Evolutionary conservation across 2,113 vertebrate genomes (phyloP).

Genomic region (Dasypus novemcinctus): DNA sequence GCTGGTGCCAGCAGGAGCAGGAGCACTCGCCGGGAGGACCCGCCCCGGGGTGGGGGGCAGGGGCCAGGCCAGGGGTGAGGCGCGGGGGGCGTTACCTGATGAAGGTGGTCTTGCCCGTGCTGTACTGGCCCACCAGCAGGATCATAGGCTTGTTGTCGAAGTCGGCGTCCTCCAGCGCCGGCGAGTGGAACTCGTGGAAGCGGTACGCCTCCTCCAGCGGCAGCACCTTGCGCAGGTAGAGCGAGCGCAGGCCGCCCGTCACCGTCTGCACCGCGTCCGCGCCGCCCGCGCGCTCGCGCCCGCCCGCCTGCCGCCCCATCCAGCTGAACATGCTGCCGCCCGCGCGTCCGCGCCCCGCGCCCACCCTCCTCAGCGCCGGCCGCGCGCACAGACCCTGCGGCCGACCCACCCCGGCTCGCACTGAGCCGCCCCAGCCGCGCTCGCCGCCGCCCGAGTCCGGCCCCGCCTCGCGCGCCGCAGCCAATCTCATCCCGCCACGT

Average conservation of each 20-base stretch:
- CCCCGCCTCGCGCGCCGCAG: slow-evolving; percentile 5
- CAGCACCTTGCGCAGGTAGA: slow-evolving; percentile 94
- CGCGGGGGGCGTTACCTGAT: slow-evolving; percentile 83
- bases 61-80: neutral
- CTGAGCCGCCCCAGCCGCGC: accelerated
- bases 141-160: slow-evolving; percentile 99
- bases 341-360: neutral
- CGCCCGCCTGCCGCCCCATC: slow-evolving; percentile 88
- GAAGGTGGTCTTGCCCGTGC: slow-evolving; percentile 98
- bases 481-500: slow-evolving; percentile 53
- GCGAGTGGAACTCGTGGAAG: slow-evolving; percentile 99
- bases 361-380: accelerated
- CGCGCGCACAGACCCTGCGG: accelerated
- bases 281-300: slow-evolving; percentile 82
- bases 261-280: slow-evolving; percentile 95
- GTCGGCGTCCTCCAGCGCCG: slow-evolving; percentile 96
- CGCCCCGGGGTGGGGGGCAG: neutral
- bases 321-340: slow-evolving; percentile 90
- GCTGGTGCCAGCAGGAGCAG: neutral
- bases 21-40: neutral
- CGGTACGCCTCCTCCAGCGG: slow-evolving; percentile 96
- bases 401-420: neutral
- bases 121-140: slow-evolving; percentile 97
- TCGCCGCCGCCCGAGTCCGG: neutral
- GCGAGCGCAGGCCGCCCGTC: slow-evolving; percentile 91